These are phyloP conservation scores for Hassar affinis DNA, from an alignment of 2,113 vertebrate genomes.

Conservation along the genomic window DNA sequence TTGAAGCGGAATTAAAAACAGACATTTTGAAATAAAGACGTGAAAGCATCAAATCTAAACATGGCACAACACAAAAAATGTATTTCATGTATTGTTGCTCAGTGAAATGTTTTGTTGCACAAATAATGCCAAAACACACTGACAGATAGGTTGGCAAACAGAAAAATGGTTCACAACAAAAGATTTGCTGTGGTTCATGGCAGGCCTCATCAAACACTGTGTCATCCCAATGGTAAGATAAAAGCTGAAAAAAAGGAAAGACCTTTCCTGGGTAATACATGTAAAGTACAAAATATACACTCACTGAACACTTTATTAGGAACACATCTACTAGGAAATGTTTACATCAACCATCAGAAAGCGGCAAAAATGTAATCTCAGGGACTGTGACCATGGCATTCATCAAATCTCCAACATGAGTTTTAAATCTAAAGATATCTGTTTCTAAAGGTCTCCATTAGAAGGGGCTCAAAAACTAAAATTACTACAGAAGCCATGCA, in stretches of 20 bases:
- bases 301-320: too few species aligned
- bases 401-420: too few species aligned
- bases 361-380: too few species aligned
- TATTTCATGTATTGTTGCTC: not conserved
- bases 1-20: conserved; percentile 56
- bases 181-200: not conserved
- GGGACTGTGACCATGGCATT: too few species aligned
- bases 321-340: too few species aligned
- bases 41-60: conserved; percentile 52
- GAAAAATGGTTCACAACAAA: not conserved
- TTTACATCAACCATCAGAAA: too few species aligned
- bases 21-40: conserved; percentile 55
- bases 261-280: not conserved
- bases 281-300: too few species aligned
- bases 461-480: too few species aligned
- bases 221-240: not conserved
- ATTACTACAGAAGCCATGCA: too few species aligned
- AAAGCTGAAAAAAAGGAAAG: not conserved
- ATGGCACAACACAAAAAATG: conserved; percentile 40
- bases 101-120: not conserved
- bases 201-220: not conserved
- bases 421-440: too few species aligned
- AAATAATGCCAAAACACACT: not conserved
- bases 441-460: too few species aligned
- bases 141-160: not conserved